Evolutionary conservation across 2,797 vertebrate genomes (phyloP).

Genomic region (Merluccius polli): DNA sequence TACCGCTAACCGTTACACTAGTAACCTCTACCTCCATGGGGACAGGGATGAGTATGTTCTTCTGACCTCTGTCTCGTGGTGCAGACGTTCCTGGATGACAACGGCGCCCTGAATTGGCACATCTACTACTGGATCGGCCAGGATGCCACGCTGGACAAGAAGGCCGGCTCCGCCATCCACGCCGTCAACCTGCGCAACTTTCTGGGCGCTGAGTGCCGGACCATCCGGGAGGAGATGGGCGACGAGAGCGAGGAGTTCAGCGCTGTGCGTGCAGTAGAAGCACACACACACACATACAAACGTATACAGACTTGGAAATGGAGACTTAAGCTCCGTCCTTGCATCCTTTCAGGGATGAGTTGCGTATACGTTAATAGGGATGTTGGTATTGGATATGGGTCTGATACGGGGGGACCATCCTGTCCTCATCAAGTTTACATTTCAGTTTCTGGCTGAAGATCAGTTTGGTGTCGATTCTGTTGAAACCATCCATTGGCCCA

Average conservation of each 20-base stretch:
- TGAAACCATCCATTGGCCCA: not conserved
- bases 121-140: constrained; percentile 99
- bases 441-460: not conserved
- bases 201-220: constrained; percentile 90
- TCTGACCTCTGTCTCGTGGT: not conserved
- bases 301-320: too few relatives aligned
- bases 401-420: too few relatives aligned
- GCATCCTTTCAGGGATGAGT: too few relatives aligned
- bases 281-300: not conserved
- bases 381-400: too few relatives aligned
- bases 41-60: not conserved
- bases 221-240: constrained; percentile 94
- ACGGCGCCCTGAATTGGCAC: constrained; percentile 85
- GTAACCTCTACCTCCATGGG: too few relatives aligned
- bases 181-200: constrained; percentile 95
- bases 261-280: constrained; percentile 69
- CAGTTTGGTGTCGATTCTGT: too few relatives aligned
- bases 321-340: too few relatives aligned
- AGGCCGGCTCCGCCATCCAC: constrained; percentile 92
- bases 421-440: too few relatives aligned
- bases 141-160: constrained; percentile 93
- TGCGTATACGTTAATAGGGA: too few relatives aligned
- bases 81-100: constrained; percentile 91
- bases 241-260: constrained; percentile 96
- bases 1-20: not conserved